Evolutionary conservation across 2,113 vertebrate genomes (phyloP).

Genomic region (Gymnogyps californianus): DNA sequence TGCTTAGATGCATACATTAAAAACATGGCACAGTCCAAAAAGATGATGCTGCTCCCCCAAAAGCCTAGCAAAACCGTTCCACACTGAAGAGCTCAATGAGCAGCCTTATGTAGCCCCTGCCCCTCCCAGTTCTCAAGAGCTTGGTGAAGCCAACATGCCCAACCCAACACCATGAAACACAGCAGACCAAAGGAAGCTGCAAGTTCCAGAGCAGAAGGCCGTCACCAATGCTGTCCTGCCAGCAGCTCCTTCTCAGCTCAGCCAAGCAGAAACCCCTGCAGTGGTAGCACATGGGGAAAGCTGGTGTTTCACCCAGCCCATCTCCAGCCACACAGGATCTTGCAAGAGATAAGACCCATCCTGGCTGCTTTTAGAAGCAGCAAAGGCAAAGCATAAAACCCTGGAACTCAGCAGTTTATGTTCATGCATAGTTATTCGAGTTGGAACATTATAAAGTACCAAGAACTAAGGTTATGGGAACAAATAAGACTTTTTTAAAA

Average conservation of each 20-base stretch:
- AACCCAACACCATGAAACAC: neutral
- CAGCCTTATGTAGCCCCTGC: neutral
- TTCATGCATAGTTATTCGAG: neutral
- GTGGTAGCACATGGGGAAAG: neutral
- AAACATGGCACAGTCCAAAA: neutral
- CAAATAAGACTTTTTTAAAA: neutral
- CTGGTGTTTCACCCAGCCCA: neutral
- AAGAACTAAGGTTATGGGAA: neutral
- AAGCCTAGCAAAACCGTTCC: neutral
- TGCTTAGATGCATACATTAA: neutral
- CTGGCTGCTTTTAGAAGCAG: neutral
- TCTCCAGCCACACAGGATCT: neutral
- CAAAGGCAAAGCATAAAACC: neutral
- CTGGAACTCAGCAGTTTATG: neutral
- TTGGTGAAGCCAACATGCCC: neutral
- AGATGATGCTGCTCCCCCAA: neutral
- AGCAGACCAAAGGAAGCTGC: neutral
- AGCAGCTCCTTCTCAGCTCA: neutral
- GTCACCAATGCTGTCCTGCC: neutral
- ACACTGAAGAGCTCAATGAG: neutral
- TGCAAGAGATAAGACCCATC: neutral
- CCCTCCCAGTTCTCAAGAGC: neutral
- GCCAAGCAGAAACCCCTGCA: neutral
- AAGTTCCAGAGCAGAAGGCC: neutral
- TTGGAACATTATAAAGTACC: neutral